Conservation (phyloP, 2,888 invertebrate genomes). For the Trachelus tabidus region DNA sequence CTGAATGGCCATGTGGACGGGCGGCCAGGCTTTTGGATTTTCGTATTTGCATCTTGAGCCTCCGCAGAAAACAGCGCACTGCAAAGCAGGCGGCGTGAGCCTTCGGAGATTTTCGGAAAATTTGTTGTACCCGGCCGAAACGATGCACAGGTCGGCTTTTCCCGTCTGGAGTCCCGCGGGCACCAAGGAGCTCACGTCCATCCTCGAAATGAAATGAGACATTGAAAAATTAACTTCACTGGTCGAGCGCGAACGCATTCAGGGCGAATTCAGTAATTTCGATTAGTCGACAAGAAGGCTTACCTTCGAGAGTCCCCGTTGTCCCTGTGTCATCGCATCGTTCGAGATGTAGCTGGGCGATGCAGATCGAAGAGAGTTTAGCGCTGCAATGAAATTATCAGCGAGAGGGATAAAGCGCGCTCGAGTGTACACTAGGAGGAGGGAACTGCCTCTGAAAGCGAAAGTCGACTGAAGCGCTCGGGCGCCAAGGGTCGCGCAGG, state of each 20-base stretch:
- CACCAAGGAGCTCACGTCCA: conserved; percentile 59
- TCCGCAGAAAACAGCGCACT: conserved; percentile 87
- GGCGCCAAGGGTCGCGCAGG: neutral
- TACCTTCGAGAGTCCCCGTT: neutral
- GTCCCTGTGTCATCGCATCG: neutral
- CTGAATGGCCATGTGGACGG: conserved; percentile 76
- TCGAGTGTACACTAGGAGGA: neutral
- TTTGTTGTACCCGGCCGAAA: conserved; percentile 64
- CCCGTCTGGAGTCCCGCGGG: conserved; percentile 56
- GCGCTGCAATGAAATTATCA: conserved; percentile 33
- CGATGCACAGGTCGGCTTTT: conserved; percentile 43
- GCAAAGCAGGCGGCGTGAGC: conserved; percentile 76
- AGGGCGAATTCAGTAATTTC: neutral
- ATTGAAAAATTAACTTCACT: neutral
- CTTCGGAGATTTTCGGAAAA: conserved; percentile 70
- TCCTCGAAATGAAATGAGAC: conserved; percentile 36
- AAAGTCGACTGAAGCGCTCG: neutral
- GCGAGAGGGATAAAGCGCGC: conserved; percentile 21
- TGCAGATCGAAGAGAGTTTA: conserved; percentile 16
- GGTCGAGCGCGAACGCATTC: neutral
- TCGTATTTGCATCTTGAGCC: conserved; percentile 87
- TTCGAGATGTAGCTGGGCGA: neutral
- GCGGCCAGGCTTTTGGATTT: conserved; percentile 72
- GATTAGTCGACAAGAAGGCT: neutral
- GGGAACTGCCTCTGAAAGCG: neutral